A percentile compares a stretch with the other conserved stretches of the same genome.
These are phyloP conservation scores for Pyxicephalus adspersus DNA, from an alignment of 2,113 vertebrate genomes.

Conservation along the genomic window DNA sequence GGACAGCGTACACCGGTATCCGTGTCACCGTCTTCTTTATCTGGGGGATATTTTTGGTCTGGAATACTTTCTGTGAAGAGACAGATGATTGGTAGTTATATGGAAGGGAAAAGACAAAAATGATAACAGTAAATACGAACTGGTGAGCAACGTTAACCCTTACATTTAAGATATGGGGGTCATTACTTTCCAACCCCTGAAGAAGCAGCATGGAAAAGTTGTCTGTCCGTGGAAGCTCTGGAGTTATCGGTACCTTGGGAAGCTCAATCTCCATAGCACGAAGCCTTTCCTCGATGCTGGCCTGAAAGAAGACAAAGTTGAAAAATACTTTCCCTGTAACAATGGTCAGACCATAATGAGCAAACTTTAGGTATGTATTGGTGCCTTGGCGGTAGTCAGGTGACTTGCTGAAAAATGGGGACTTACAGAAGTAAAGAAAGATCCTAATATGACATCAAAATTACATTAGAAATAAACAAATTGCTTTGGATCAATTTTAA, in stretches of 20 bases:
- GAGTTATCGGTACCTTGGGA: conserved; percentile 73
- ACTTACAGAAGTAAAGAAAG: no score
- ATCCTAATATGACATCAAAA: no score
- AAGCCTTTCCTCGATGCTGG: conserved; percentile 90
- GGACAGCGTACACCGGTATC: conserved; percentile 86
- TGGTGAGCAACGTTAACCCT: conserved; percentile 60
- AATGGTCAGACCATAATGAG: no score
- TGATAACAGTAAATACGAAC: not conserved
- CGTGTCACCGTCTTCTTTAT: conserved; percentile 92
- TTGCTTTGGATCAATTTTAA: no score
- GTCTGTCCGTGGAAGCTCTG: conserved; percentile 82
- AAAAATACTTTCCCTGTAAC: no score
- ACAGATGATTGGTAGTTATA: not conserved
- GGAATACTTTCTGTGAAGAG: conserved; percentile 88
- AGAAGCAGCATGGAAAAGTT: conserved; percentile 88
- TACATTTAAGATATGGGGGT: conserved; percentile 88
- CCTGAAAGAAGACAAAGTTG: conserved; percentile 66
- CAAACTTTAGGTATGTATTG: no score
- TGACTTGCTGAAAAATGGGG: no score
- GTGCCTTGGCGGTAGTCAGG: no score
- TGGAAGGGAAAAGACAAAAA: not conserved
- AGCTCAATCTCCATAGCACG: conserved; percentile 82
- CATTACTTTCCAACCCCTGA: conserved; percentile 93
- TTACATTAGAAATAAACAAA: no score
- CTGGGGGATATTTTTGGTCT: conserved; percentile 81